These are phyloP conservation scores for Erpetoichthys calabaricus DNA, from an alignment of 2,797 vertebrate genomes.

Conservation along the genomic window DNA sequence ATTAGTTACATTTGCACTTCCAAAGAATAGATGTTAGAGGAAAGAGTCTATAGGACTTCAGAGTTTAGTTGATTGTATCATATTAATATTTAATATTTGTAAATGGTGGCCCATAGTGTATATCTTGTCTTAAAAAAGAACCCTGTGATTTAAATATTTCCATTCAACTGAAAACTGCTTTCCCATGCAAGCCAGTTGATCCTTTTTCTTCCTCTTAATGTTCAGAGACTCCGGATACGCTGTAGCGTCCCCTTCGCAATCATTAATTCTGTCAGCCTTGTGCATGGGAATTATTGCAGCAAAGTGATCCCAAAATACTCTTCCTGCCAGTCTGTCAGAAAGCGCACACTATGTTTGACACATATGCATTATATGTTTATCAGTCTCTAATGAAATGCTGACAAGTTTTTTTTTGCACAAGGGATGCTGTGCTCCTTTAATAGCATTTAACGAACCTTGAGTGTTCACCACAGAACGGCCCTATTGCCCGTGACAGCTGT, in stretches of 20 bases:
- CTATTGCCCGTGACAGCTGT: constrained; percentile 46
- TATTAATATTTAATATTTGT: too few species aligned
- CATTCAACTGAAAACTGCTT: too few species aligned
- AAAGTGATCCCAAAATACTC: constrained; percentile 35
- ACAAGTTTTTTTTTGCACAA: constrained; percentile 45
- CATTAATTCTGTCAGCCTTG: constrained; percentile 30
- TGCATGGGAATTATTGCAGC: constrained; percentile 34
- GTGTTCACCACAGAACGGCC: constrained; percentile 40
- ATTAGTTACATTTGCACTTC: neutral
- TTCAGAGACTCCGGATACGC: constrained; percentile 5
- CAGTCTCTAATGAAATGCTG: constrained; percentile 54
- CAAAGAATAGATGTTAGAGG: neutral
- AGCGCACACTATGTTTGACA: constrained; percentile 38
- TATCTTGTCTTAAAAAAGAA: too few species aligned
- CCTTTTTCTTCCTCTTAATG: constrained; percentile 1
- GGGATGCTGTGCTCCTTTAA: constrained; percentile 47
- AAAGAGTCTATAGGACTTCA: too few species aligned
- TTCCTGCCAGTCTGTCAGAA: constrained; percentile 22
- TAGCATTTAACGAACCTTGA: constrained; percentile 52
- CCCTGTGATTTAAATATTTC: too few species aligned
- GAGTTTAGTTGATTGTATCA: too few species aligned
- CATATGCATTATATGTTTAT: constrained; percentile 53
- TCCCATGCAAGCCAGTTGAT: neutral
- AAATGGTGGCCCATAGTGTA: too few species aligned
- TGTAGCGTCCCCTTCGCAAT: constrained; percentile 20